Percentiles rank a stretch among this genome's conserved stretches.
Evolutionary conservation across 2,113 vertebrate genomes (phyloP).

Genomic region (Morone saxatilis): DNA sequence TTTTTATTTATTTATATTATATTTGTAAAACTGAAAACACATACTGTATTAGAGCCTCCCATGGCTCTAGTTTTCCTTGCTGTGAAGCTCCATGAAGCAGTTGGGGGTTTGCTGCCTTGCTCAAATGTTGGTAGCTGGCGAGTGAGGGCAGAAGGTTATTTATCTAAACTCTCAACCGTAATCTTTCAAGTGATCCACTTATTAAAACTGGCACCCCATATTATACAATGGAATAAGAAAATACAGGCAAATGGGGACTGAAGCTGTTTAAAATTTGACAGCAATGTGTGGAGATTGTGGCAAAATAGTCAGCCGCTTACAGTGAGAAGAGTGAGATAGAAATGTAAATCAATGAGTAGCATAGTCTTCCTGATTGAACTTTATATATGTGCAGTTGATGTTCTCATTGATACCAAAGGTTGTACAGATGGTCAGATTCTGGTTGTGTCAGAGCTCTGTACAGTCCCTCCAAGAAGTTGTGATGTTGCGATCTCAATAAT

Average conservation of each 20-base stretch:
- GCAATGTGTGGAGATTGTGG: no score
- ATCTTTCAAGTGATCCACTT: not conserved
- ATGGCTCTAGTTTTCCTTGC: not conserved
- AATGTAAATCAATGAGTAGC: no score
- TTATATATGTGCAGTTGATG: not conserved
- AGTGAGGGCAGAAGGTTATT: not conserved
- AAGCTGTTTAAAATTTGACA: no score
- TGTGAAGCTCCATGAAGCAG: not conserved
- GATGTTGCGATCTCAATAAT: no score
- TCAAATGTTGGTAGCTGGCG: not conserved
- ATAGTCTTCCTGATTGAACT: no score
- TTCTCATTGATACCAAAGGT: not conserved
- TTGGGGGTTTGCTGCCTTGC: not conserved
- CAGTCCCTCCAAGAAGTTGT: no score
- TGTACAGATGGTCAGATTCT: not conserved
- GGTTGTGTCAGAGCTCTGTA: not conserved
- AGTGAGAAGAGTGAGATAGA: no score
- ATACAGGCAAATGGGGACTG: no score
- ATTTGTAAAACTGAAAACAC: constrained; percentile 2
- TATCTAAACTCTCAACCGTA: not conserved
- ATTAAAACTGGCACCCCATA: not conserved
- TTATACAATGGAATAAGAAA: not conserved
- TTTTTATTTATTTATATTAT: not conserved
- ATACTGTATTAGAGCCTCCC: not conserved
- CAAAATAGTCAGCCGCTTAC: no score